Percentiles rank a stretch among this genome's conserved stretches.
Evolutionary conservation across 2,113 vertebrate species (phyloP).

Genomic region (Ellobius talpinus): DNA sequence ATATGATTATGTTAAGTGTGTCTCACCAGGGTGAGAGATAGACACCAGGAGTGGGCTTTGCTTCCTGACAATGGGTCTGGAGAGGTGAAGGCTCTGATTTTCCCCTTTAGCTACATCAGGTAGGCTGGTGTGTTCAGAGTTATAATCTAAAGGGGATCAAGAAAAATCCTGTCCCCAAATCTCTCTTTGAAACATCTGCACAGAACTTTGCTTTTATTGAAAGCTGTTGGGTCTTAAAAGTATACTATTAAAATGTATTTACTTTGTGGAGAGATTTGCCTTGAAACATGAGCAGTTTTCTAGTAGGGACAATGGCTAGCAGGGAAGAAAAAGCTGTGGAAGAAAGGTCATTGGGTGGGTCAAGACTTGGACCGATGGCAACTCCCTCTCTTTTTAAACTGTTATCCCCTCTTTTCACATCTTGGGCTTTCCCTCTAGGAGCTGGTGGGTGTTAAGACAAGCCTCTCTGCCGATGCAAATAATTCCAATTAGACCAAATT

Average conservation of each 20-base stretch:
- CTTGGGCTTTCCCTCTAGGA: background rate
- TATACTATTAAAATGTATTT: conserved; percentile 42
- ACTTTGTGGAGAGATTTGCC: background rate
- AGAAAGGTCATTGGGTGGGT: background rate
- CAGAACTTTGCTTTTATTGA: background rate
- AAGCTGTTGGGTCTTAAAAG: background rate
- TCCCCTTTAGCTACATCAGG: too few relatives aligned
- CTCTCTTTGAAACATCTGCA: background rate
- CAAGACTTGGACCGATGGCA: background rate
- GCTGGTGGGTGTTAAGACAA: background rate
- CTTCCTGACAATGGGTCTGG: background rate
- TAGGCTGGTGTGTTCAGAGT: background rate
- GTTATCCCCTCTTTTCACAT: background rate
- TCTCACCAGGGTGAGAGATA: background rate
- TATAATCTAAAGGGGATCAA: background rate
- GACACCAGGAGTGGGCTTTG: background rate
- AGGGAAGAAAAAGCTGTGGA: background rate
- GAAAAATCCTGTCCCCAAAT: background rate
- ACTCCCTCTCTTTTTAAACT: background rate
- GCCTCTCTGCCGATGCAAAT: too few relatives aligned
- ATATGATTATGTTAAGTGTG: background rate
- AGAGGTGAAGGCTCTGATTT: background rate
- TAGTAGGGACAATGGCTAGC: background rate
- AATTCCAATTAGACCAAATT: too few relatives aligned
- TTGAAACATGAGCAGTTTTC: background rate